Conservation (phyloP, 23 tunicate species). For the Oikopleura albicans region DNA sequence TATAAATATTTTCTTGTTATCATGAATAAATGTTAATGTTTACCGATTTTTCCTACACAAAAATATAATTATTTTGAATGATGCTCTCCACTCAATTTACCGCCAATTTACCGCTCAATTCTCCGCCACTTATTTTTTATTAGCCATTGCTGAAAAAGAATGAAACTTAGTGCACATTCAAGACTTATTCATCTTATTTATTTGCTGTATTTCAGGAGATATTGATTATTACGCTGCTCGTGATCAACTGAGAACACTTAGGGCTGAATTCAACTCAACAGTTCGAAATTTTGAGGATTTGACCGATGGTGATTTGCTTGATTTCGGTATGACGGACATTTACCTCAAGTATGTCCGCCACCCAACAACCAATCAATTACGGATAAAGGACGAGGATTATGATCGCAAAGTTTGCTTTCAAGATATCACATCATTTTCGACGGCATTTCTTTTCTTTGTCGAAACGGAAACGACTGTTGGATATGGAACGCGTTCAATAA, state of each 20-base stretch:
- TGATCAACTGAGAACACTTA: not conserved
- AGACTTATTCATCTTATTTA: too few relatives aligned
- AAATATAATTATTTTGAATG: too few relatives aligned
- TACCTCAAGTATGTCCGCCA: not conserved
- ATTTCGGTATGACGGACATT: not conserved
- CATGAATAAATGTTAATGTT: too few relatives aligned
- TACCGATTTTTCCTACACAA: too few relatives aligned
- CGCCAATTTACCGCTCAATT: too few relatives aligned
- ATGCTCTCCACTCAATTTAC: too few relatives aligned
- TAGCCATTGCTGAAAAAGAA: too few relatives aligned
- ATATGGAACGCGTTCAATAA: conserved; percentile 70
- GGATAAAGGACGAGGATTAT: not conserved
- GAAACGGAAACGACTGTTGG: conserved; percentile 96
- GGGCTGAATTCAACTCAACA: too few relatives aligned
- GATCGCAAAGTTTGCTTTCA: conserved; percentile 28
- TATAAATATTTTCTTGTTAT: too few relatives aligned
- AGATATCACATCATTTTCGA: conserved; percentile 57
- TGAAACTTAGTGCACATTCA: too few relatives aligned
- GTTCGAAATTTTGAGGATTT: not conserved
- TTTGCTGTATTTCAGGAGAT: too few relatives aligned
- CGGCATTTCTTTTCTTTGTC: conserved; percentile 75
- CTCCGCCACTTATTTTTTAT: too few relatives aligned
- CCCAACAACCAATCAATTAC: not conserved
- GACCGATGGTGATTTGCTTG: not conserved
- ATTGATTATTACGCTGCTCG: not conserved